These are phyloP conservation scores for Psophia crepitans DNA, from an alignment of 2,113 vertebrate genomes.

Conservation along the genomic window DNA sequence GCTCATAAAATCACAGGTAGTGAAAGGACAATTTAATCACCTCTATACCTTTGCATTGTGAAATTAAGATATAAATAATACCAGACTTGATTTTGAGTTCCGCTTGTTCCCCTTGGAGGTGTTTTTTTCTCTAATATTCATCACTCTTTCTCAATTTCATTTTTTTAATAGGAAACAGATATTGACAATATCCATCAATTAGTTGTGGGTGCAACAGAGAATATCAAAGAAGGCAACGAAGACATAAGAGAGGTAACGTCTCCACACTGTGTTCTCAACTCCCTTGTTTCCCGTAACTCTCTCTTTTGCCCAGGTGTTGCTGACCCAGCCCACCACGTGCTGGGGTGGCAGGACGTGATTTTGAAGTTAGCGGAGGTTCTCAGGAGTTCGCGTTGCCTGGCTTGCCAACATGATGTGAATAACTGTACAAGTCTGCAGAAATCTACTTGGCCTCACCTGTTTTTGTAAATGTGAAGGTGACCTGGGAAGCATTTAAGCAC, in stretches of 20 bases:
- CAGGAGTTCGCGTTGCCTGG: neutral
- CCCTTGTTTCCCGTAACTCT: neutral
- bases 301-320: neutral
- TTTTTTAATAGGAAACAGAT: conserved; percentile 83
- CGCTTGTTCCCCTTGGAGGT: neutral
- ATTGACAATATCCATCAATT: conserved; percentile 94
- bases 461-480: neutral
- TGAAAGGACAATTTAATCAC: neutral
- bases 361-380: neutral
- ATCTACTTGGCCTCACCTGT: neutral
- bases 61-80: neutral
- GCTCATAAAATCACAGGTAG: neutral
- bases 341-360: neutral
- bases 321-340: too few species aligned
- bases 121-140: neutral
- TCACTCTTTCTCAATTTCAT: neutral
- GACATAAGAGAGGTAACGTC: conserved; percentile 91
- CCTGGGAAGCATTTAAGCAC: neutral
- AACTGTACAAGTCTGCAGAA: neutral
- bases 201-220: conserved; percentile 95
- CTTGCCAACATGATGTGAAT: neutral
- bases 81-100: neutral
- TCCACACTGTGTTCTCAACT: neutral
- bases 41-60: neutral
- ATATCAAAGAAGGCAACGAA: conserved; percentile 98